Evolutionary conservation across 2,797 vertebrate genomes (phyloP), one percentile per base, ranked within the genome.

Genomic region (Austrolebias charrua): DNA sequence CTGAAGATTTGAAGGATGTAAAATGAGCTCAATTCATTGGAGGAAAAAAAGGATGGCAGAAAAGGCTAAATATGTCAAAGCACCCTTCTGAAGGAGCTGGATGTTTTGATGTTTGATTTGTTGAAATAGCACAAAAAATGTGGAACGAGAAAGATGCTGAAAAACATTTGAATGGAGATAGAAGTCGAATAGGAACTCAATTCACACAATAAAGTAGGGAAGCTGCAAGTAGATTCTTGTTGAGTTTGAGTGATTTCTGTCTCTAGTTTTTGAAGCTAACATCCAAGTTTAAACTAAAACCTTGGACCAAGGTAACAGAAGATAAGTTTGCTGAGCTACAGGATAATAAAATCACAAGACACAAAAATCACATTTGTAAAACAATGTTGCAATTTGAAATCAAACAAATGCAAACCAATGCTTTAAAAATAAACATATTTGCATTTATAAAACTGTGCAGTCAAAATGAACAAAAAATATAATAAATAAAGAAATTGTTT

Each of bases 401-500:
- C 9, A 15, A n/a, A 24, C 28, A 44, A 18, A 24, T 33, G 20
- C 42, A 69, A 40, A 6, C 24, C 35, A 8, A 53, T 49, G 24
- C 29, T 40, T 69, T 63, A 38, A 44, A 31, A 44, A 19, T 2
- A 24, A 29, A 55, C 18, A 45, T 49, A 33, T 62, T 55, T 54
- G 55, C 38, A 28, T 71, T 38, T 50, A 40, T 71, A 56, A 71
- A 70, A 75, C 66, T 4, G 54, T 63, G n/a, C 54, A 35, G 45
- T 65, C 63, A 60, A 54, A 44, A 44, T 4, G 13, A 44, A 16
- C 16, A 5, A n/a, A 6, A 45, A 45, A 16, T 4, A 4, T 6
- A 7, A 6, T n/a, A 45, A 45, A 15, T 14, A 71, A 80, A 69
- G 80, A 18, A 55, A 64, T 60, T 47, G 14, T 7, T 48, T 81